These are phyloP conservation scores for Datnioides undecimradiatus DNA, from an alignment of 2,113 vertebrate genomes.

Conservation along the genomic window DNA sequence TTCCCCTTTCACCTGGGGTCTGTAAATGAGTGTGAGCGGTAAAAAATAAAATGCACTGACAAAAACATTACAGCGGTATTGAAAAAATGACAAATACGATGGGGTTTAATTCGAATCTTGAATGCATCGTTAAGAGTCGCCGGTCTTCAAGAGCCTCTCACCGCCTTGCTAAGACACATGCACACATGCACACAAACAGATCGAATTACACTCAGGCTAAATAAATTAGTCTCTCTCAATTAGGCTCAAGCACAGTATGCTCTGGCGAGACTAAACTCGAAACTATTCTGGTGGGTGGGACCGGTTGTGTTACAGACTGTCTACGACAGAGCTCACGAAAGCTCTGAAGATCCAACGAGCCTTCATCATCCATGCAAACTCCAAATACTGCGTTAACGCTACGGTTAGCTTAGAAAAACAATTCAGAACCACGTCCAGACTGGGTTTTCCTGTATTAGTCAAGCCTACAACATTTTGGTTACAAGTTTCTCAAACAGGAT, in stretches of 20 bases:
- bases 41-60: background rate
- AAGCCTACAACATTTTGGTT: background rate
- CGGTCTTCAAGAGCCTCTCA: background rate
- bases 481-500: too few species aligned
- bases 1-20: background rate
- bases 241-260: conserved; percentile 29
- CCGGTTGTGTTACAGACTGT: conserved; percentile 8
- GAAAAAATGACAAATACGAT: background rate
- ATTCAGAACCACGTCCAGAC: background rate
- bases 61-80: too few species aligned
- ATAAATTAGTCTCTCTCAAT: conserved; percentile 31
- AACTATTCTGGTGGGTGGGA: conserved; percentile 19
- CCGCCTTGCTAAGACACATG: too few species aligned
- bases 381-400: background rate
- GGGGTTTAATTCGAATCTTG: background rate
- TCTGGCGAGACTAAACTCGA: conserved; percentile 22
- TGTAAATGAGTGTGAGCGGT: background rate
- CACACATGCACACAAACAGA: background rate
- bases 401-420: background rate
- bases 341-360: conserved; percentile 1
- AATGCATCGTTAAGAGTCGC: background rate
- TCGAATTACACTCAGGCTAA: conserved; percentile 25
- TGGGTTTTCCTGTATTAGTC: background rate
- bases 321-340: background rate
- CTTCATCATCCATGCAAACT: background rate